Percentiles rank a stretch among this genome's conserved stretches.
These are phyloP conservation scores for Hypanus sabinus DNA, from an alignment of 2,113 vertebrate species.

Conservation along the genomic window DNA sequence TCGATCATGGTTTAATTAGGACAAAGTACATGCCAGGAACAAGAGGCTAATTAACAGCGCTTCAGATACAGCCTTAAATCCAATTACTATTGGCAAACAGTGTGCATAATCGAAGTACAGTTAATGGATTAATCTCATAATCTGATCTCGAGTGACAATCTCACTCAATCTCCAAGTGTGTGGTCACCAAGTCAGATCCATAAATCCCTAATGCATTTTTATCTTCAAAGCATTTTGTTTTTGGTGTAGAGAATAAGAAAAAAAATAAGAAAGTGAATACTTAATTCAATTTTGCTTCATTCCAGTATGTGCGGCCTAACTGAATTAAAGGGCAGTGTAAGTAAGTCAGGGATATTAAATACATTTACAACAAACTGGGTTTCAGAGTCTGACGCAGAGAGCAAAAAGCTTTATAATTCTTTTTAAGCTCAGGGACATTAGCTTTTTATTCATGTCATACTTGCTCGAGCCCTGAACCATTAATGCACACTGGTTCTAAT, in stretches of 20 bases:
- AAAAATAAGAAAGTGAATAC: not conserved
- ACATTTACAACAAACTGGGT: not conserved
- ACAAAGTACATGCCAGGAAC: not conserved
- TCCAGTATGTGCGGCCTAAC: not conserved
- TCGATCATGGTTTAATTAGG: conserved; percentile 9
- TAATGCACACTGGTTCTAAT: not conserved
- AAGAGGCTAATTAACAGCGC: conserved; percentile 11
- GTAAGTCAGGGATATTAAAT: conserved; percentile 1
- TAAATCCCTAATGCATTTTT: conserved; percentile 11
- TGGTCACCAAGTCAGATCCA: not conserved
- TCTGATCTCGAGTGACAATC: conserved; percentile 15
- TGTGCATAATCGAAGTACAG: not conserved
- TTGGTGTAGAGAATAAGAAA: not conserved
- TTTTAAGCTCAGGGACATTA: not conserved
- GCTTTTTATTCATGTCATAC: not conserved
- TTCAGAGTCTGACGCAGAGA: not conserved
- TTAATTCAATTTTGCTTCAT: conserved; percentile 30
- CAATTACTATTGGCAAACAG: conserved; percentile 28
- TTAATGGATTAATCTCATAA: conserved; percentile 32
- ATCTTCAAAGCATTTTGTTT: not conserved
- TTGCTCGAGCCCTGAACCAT: not conserved
- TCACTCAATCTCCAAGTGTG: not conserved
- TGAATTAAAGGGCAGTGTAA: not conserved
- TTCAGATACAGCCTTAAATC: not conserved
- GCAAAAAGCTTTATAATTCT: not conserved